Base-by-base conservation (phyloP, 2,797 vertebrate species). In the Clarias pachynema region DNA sequence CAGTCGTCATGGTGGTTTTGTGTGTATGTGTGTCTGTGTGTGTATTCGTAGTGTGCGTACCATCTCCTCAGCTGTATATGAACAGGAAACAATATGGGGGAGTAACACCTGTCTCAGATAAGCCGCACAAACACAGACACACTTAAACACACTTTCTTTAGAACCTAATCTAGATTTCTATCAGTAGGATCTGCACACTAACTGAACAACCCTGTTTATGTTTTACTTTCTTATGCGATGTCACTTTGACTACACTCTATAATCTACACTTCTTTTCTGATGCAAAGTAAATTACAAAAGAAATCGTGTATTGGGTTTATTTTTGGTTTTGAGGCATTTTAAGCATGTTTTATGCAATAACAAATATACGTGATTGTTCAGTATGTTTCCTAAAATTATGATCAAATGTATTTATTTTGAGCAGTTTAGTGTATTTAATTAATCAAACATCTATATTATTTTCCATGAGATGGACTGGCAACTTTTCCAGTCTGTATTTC, bases 61-160 rank as follows among this genome's bases (percentile, higher is more conserved):
- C 81, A 80, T 84, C 84, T 87, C 91, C 83, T 84, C 75, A 37
- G 89, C 83, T 92, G 86, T 74, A 85, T 85, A 85, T 89, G 88
- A 89, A 93, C 94, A 95, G 94, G 94, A 95, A 95, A 92, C 93
- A 92, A 90, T 92, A 94, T 93, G 89, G 86, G 91, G 88, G 88
- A 89, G 89, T 91, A 93, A 92, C 95, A 96, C 95, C 95, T 96
- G 95, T 85, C 87, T 87, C 15, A 74, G 86, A 88, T 86, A 88
- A 87, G 80, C 83, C 85, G 40, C 88, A 87, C 53, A 87, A 84
- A 82, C 82, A 85, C n/a, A 72, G 56, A 53, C 62, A 86, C 68
- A 79, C 77, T 85, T 74, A 82, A 56, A 85, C 70, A 85, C 79
- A 79, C 56, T 83, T 89, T 85, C 89, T 79, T 89, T 73, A 73